phyloP scores from a whole-genome alignment of 1,140 invertebrate genomes.

The Penaeus vannamei region DNA sequence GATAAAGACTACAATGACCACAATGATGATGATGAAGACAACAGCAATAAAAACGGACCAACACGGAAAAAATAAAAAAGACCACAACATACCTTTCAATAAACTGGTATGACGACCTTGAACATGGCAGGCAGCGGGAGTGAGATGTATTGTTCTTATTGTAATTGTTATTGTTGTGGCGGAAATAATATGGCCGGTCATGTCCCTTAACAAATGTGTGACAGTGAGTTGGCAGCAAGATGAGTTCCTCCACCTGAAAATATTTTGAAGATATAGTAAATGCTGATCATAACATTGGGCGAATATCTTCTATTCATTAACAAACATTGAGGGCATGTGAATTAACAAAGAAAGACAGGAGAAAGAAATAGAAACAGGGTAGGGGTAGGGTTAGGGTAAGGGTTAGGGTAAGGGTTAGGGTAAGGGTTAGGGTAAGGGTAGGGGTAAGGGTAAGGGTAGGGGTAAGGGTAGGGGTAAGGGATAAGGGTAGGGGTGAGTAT shows the following conservation, averaged over 20 bases:
- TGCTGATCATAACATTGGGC: not conserved
- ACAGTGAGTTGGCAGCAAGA: constrained; percentile 72
- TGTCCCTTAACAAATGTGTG: constrained; percentile 68
- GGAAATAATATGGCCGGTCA: constrained; percentile 56
- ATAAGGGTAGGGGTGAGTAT: not conserved
- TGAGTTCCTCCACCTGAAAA: constrained; percentile 68
- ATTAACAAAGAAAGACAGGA: not conserved
- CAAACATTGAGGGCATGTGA: not conserved
- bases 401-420: not conserved
- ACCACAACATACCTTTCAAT: constrained; percentile 63
- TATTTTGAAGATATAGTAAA: not conserved
- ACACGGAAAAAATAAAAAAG: not conserved
- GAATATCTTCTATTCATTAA: not conserved
- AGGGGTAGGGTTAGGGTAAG: not conserved
- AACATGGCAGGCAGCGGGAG: constrained; percentile 52
- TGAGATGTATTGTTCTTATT: constrained; percentile 60
- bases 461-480: not conserved
- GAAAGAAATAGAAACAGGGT: not conserved
- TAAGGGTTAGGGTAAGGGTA: not conserved
- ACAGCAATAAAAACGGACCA: too few relatives aligned
- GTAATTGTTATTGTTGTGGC: constrained; percentile 59
- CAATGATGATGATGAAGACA: too few relatives aligned
- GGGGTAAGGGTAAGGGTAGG: not conserved
- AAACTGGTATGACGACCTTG: constrained; percentile 69
- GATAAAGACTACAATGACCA: too few relatives aligned